Evolutionary conservation across 2,888 invertebrate genomes (phyloP), one percentile per base, ranked within the genome.

Genomic region (Lasioglossum lativentre): DNA sequence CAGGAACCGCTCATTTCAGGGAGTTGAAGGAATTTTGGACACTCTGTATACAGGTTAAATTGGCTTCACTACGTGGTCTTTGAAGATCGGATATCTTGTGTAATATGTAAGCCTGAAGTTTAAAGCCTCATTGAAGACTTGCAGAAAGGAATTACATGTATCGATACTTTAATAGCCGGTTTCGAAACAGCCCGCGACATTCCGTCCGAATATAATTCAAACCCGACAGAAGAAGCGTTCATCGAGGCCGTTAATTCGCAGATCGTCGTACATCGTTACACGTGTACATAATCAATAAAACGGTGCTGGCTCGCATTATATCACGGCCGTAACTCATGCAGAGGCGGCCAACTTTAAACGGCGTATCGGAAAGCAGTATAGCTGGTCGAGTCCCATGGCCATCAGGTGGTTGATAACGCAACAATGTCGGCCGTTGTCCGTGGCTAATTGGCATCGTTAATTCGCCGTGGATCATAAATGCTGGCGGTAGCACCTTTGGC

Each of bases 391-490:
- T 2, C 52, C 27, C 75, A 83, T 56, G 56, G 52, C 42, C 73
- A 72, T 86, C 80, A 66, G 63, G 80, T 52, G 77, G 73, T 70
- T 80, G 82, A 76, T 85, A 79, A 12, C 78, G 74, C 78, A 77
- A 89, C 88, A 85, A 83, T 85, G 82, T 82, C 83, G 75, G 72
- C 68, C 78, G 73, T 86, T 82, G 83, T 85, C 75, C 68, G 27
- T 75, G 75, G 73, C 85, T 90, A 90, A 90, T 90, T 90, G 88
- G 85, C 59, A 85, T 90, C 90, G 88, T 90, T 88, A 90, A 85
- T 86, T 83, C 88, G 70, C 81, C 83, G 85, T 70, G 82, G 82
- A 87, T 88, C 89, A 83, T 90, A 90, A 90, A 90, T 66, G 90
- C 80, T 82, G 80, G 80, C 76, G 82, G 87, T 75, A 85, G 77